Percentiles rank a stretch among this genome's conserved stretches.
Conservation (phyloP, 2,113 vertebrate genomes). For the Notarius lentiginosus region DNA sequence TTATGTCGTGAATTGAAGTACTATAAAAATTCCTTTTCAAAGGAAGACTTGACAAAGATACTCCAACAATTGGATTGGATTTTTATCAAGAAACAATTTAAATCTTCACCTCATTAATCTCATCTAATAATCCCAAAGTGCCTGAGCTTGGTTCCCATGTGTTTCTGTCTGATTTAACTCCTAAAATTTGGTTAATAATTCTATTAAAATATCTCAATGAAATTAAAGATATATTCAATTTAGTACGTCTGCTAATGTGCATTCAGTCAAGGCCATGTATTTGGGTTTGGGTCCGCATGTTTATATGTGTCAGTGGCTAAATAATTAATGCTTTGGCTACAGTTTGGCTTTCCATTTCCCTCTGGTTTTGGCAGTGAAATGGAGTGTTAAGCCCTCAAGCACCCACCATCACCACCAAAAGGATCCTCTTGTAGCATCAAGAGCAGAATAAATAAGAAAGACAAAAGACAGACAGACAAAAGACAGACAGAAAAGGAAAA, state of each 20-base stretch:
- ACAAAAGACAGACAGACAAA: slow-evolving; percentile 21
- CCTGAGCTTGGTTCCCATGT: neutral
- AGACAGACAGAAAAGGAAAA: slow-evolving; percentile 56
- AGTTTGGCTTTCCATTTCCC: slow-evolving; percentile 39
- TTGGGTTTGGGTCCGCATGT: slow-evolving; percentile 19
- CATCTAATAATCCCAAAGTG: neutral
- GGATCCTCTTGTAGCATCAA: slow-evolving; percentile 22
- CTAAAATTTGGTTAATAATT: neutral
- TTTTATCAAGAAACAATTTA: neutral
- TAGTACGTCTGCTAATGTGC: neutral
- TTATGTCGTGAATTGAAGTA: neutral
- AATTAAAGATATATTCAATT: neutral
- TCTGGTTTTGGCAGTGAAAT: slow-evolving; percentile 43
- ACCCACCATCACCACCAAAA: slow-evolving; percentile 16
- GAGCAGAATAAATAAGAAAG: slow-evolving; percentile 28
- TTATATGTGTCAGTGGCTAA: slow-evolving; percentile 38
- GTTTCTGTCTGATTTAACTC: neutral
- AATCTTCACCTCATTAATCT: neutral
- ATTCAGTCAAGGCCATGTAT: neutral
- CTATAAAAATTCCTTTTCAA: neutral
- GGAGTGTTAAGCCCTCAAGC: slow-evolving; percentile 38
- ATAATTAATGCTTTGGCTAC: slow-evolving; percentile 47
- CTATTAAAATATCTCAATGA: neutral
- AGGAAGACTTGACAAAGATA: neutral
- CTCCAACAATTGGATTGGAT: neutral